phyloP scores from a whole-genome alignment of 2,113 vertebrate species.

The Rousettus leschenaultii region DNA sequence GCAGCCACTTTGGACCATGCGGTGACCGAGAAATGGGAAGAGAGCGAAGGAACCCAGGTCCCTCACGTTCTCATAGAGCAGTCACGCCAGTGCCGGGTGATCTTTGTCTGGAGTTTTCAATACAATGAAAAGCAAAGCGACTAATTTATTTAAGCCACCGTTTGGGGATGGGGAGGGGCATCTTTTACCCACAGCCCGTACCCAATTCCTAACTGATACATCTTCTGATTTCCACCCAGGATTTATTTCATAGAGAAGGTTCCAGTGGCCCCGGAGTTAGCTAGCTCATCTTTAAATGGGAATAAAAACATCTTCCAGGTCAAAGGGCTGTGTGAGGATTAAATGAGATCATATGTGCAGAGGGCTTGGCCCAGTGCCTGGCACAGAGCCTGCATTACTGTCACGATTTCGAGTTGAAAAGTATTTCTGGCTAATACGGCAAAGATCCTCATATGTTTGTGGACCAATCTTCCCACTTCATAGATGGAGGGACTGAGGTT shows the following conservation, averaged over 20 bases:
- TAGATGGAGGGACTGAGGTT: not conserved
- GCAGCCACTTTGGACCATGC: not conserved
- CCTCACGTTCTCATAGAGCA: not conserved
- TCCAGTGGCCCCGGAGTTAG: not conserved
- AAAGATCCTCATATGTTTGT: not conserved
- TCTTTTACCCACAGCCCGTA: not conserved
- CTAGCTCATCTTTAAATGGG: not conserved
- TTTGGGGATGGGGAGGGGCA: not conserved
- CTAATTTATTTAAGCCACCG: not conserved
- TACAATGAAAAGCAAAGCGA: not conserved
- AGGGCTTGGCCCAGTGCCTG: not conserved
- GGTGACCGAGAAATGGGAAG: not conserved
- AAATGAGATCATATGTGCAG: not conserved
- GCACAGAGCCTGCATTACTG: not conserved
- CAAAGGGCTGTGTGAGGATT: not conserved
- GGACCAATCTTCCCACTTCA: not conserved
- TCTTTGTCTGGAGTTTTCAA: not conserved
- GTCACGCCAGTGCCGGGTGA: rapidly evolving
- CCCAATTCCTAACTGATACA: not conserved
- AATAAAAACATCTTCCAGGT: not conserved
- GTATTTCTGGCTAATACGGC: not conserved
- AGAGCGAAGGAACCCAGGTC: not conserved
- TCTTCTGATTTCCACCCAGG: not conserved
- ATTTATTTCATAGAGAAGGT: not conserved
- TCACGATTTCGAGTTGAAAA: not conserved